Conservation (phyloP, 2,888 invertebrate species). For the Sphaerophoria taeniata region DNA sequence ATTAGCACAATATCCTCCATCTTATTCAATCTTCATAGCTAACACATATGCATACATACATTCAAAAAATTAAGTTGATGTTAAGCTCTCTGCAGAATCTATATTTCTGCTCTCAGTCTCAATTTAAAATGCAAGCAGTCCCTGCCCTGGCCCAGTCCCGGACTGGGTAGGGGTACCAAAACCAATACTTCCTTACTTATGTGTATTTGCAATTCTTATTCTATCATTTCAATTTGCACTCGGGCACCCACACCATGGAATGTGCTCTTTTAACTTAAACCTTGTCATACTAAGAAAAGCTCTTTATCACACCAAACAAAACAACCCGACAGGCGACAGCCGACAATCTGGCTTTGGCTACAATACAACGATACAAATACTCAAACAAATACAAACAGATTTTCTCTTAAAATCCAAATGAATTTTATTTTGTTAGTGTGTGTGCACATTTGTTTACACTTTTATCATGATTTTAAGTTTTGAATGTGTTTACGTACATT, state of each 20-base stretch:
- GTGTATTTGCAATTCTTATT: conserved; percentile 14
- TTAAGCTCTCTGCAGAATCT: background rate
- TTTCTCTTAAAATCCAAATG: too few species aligned
- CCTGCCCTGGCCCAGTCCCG: background rate
- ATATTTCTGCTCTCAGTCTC: too few species aligned
- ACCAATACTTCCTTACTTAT: background rate
- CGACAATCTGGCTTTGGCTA: too few species aligned
- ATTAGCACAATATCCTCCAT: background rate
- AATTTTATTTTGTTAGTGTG: background rate
- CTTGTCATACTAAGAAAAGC: too few species aligned
- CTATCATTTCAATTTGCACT: background rate
- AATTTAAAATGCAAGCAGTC: background rate
- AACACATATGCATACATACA: background rate
- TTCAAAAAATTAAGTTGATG: background rate
- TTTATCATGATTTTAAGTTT: background rate
- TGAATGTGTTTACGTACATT: background rate
- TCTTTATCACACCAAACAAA: background rate
- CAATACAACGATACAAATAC: too few species aligned
- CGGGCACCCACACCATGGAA: background rate
- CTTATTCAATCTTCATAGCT: background rate
- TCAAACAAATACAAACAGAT: too few species aligned
- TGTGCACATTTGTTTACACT: conserved; percentile 28
- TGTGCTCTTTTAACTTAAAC: background rate
- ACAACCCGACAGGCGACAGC: too few species aligned
- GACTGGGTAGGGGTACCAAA: too few species aligned